Percentiles rank a stretch among this genome's conserved stretches.
phyloP scores from a whole-genome alignment of 2,797 vertebrate genomes.

The Erpetoichthys calabaricus region DNA sequence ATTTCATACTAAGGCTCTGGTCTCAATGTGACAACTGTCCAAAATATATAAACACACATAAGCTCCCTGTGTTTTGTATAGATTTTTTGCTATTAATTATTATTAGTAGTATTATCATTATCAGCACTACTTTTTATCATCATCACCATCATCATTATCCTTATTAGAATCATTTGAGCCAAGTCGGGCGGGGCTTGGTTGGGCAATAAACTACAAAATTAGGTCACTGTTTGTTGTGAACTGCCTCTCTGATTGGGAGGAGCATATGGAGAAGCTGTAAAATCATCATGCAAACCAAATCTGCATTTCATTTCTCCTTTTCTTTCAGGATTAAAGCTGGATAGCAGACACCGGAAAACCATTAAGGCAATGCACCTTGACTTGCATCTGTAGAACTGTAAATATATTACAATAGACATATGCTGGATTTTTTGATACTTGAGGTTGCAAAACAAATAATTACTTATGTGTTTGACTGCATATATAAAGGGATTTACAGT shows the following conservation, averaged over 20 bases:
- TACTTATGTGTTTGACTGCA: no score
- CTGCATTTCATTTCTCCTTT: conserved; percentile 55
- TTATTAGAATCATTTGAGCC: conserved; percentile 53
- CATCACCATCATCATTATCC: conserved; percentile 44
- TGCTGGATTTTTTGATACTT: no score
- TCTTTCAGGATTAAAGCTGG: conserved; percentile 51
- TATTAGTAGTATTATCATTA: no score
- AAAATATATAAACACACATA: conserved; percentile 60
- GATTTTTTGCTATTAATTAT: conserved; percentile 35
- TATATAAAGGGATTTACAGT: no score
- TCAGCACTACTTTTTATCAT: conserved; percentile 24
- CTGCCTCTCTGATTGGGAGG: conserved; percentile 36
- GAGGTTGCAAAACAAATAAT: no score
- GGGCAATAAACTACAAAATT: conserved; percentile 45
- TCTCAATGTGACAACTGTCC: conserved; percentile 89
- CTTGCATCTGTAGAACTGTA: conserved; percentile 71
- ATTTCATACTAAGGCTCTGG: conserved; percentile 97
- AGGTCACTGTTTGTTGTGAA: conserved; percentile 42
- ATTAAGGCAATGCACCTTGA: conserved; percentile 98
- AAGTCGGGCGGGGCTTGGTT: conserved; percentile 43
- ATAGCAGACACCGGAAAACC: conserved; percentile 77
- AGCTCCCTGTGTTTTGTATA: conserved; percentile 53
- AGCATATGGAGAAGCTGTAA: conserved; percentile 53
- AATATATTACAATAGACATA: no score
- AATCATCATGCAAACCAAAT: conserved; percentile 75